Evolutionary conservation across 2,113 vertebrate genomes (phyloP).

Genomic region (Gracilinanus agilis): DNA sequence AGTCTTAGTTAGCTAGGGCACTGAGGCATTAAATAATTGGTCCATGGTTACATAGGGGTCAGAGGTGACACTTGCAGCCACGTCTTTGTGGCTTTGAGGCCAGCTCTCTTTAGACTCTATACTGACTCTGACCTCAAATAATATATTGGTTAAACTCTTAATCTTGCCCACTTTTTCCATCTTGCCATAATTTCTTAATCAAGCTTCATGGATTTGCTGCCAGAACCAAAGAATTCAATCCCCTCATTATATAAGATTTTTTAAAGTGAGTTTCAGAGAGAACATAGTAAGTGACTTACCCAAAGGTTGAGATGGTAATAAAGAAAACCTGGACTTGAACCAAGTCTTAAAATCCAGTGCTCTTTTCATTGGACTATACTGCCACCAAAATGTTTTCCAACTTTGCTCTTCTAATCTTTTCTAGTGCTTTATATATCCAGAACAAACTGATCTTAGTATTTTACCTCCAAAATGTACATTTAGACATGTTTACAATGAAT

Average conservation of each 20-base stretch:
- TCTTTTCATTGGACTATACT: not conserved
- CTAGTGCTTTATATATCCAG: not conserved
- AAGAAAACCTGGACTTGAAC: not conserved
- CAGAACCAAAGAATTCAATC: not conserved
- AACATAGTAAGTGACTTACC: not conserved
- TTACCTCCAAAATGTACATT: not conserved
- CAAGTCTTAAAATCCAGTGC: not conserved
- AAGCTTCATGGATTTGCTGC: not conserved
- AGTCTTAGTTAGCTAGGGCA: not conserved
- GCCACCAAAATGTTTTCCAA: not conserved
- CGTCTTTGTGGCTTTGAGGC: not conserved
- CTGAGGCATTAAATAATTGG: not conserved
- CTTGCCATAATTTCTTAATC: not conserved
- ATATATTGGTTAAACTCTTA: not conserved
- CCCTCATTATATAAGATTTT: not conserved
- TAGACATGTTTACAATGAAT: not conserved
- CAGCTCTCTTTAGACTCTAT: not conserved
- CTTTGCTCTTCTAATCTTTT: not conserved
- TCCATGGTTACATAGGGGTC: not conserved
- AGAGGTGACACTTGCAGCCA: not conserved
- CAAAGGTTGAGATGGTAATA: not conserved
- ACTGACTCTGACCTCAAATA: not conserved
- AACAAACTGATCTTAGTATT: not conserved
- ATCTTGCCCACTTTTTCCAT: not conserved
- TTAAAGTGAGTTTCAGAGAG: not conserved